A percentile compares a stretch with the other conserved stretches of the same genome.
Conservation (phyloP, 2,797 vertebrate species). For the Huso huso region DNA sequence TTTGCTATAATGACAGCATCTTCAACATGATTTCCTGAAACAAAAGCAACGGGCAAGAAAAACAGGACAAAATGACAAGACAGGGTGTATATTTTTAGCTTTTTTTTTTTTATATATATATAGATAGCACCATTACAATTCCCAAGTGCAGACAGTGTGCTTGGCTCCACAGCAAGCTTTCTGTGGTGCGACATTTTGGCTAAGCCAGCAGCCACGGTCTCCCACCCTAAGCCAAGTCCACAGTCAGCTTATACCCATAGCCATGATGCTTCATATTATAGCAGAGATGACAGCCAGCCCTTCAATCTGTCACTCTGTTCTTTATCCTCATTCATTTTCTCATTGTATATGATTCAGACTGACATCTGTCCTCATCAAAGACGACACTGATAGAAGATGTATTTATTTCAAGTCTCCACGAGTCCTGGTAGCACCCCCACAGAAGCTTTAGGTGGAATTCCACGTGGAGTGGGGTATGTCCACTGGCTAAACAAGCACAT, state of each 20-base stretch:
- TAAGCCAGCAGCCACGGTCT: neutral
- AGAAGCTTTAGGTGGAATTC: too few relatives aligned
- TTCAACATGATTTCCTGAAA: neutral
- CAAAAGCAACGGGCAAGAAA: neutral
- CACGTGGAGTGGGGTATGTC: too few relatives aligned
- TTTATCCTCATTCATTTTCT: neutral
- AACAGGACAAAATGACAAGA: neutral
- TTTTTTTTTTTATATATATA: neutral
- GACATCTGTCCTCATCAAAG: neutral
- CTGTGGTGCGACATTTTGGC: slow-evolving; percentile 1
- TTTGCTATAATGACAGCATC: neutral
- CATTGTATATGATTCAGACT: neutral
- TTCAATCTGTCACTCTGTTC: slow-evolving; percentile 2
- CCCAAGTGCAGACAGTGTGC: neutral
- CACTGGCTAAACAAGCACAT: too few relatives aligned
- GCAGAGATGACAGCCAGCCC: neutral
- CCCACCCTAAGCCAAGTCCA: neutral
- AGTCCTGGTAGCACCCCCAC: too few relatives aligned
- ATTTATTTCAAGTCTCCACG: too few relatives aligned
- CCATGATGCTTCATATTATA: neutral
- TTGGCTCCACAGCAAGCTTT: neutral
- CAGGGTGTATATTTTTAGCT: neutral
- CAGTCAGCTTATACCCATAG: neutral
- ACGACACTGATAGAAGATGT: neutral
- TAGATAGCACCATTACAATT: neutral